Evolutionary conservation across 2,888 invertebrate genomes (phyloP).

Genomic region (Melinaea marsaeus): DNA sequence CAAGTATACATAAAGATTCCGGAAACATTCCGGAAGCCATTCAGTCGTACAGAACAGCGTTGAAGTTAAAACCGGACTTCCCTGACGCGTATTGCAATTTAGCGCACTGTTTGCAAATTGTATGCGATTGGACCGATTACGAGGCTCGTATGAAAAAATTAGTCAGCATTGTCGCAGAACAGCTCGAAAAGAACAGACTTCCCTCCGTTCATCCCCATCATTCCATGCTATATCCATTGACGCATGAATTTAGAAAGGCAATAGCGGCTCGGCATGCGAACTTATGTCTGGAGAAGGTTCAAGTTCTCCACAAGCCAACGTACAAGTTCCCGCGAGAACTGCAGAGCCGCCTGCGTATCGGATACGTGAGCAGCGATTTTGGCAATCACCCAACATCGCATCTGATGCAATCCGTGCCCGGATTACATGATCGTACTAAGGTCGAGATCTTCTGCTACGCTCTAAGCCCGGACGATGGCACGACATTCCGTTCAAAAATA

Average conservation of each 20-base stretch:
- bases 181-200: conserved; percentile 96
- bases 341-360: conserved; percentile 88
- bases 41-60: conserved; percentile 96
- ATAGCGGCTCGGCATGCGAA: conserved; percentile 98
- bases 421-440: conserved; percentile 88
- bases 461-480: conserved; percentile 97
- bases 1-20: conserved; percentile 99
- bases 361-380: conserved; percentile 99
- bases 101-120: conserved; percentile 98
- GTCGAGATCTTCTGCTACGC: conserved; percentile 97
- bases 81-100: conserved; percentile 99
- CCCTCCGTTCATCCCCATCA: conserved; percentile 99
- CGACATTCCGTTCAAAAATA: conserved; percentile 98
- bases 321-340: conserved; percentile 88
- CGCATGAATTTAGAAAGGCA: conserved; percentile 96
- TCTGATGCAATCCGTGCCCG: conserved; percentile 99
- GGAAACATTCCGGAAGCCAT: conserved; percentile 99
- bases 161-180: conserved; percentile 97
- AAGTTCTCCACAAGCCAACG: conserved; percentile 93
- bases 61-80: conserved; percentile 98
- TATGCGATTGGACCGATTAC: conserved; percentile 99
- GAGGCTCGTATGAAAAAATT: conserved; percentile 97
- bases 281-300: conserved; percentile 97
- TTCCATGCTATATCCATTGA: conserved; percentile 98
- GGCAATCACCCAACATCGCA: conserved; percentile 99